Evolutionary conservation across 2,113 vertebrate genomes (phyloP).

Genomic region (Henicopernis longicauda): DNA sequence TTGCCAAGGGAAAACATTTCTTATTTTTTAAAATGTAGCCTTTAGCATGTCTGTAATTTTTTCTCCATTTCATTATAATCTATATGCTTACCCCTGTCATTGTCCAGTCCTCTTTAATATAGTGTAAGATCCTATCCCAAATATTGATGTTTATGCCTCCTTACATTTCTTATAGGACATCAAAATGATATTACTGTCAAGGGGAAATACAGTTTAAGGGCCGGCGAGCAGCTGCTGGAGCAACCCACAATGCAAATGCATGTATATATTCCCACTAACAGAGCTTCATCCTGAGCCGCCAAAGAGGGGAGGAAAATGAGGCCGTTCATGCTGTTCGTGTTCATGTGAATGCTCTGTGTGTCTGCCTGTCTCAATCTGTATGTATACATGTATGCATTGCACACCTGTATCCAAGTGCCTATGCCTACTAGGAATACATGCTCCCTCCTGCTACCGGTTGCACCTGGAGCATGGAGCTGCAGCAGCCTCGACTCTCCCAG

Average conservation of each 20-base stretch:
- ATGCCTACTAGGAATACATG: accelerated
- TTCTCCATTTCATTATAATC: not conserved
- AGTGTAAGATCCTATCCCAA: not conserved
- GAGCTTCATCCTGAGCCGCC: not conserved
- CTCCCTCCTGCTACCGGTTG: not conserved
- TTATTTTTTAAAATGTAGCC: not conserved
- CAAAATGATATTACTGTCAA: not conserved
- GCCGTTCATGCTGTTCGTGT: not conserved
- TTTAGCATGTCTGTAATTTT: not conserved
- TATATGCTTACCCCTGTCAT: not conserved
- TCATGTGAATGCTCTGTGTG: not conserved
- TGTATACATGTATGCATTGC: accelerated
- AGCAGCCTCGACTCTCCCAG: not conserved
- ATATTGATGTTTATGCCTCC: not conserved
- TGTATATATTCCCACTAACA: not conserved
- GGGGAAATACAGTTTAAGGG: not conserved
- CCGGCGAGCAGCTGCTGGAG: not conserved
- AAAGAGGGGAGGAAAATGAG: not conserved
- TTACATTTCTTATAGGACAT: not conserved
- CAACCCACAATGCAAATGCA: not conserved
- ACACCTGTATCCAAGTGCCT: not conserved
- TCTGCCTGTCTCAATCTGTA: not conserved
- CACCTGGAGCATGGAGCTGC: not conserved
- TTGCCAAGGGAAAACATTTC: not conserved
- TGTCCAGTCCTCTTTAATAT: not conserved